Conservation (phyloP, 2,797 vertebrate genomes). For the Pantherophis alleghaniensis region DNA sequence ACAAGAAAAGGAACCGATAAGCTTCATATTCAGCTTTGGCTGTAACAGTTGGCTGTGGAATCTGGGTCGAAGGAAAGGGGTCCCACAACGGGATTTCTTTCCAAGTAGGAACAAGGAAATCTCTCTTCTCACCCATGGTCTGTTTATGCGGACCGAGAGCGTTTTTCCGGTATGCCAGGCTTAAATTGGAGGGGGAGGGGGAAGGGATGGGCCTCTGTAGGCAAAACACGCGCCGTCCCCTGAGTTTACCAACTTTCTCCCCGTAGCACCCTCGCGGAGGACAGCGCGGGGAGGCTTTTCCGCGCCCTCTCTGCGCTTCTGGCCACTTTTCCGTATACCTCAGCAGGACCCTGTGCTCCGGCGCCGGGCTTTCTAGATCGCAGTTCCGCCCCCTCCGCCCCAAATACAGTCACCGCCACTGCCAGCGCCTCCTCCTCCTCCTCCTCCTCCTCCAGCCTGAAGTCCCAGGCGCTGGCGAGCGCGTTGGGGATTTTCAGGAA, state of each 20-base stretch:
- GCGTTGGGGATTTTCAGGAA: background rate
- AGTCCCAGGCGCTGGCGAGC: background rate
- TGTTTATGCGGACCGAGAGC: too few species aligned
- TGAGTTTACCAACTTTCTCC: background rate
- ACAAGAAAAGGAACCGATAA: background rate
- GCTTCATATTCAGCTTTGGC: background rate
- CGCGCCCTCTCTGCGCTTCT: background rate
- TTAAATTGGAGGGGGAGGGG: background rate
- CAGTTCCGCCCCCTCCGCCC: background rate
- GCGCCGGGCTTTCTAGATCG: slow-evolving; percentile 14
- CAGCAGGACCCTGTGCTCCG: background rate
- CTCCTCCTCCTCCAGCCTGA: background rate
- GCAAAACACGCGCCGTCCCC: background rate
- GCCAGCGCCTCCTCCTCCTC: background rate
- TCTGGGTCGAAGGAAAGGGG: background rate
- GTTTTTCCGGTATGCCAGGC: background rate
- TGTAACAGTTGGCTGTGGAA: background rate
- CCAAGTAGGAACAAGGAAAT: background rate
- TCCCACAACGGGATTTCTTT: background rate
- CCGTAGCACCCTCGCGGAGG: background rate
- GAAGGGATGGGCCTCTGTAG: background rate
- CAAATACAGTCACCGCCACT: background rate
- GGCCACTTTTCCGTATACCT: background rate
- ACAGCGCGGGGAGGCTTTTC: background rate
- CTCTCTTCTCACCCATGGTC: background rate